Percentiles rank a stretch among this genome's conserved stretches.
These are phyloP conservation scores for Schizotus pectinicornis DNA, from an alignment of 2,888 invertebrate genomes.

Conservation along the genomic window DNA sequence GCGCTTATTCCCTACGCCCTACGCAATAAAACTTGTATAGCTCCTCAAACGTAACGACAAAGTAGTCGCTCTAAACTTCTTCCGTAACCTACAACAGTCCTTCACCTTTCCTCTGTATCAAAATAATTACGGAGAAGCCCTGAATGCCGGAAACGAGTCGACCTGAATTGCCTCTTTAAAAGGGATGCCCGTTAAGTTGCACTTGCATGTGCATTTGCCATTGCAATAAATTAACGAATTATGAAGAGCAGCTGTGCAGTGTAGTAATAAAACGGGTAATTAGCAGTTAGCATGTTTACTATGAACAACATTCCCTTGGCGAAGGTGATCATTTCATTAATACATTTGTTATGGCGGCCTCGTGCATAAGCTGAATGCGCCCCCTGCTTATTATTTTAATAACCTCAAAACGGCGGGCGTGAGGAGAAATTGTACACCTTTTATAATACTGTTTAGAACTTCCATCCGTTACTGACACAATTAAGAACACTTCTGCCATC, in stretches of 20 bases:
- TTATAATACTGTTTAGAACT: slow-evolving; percentile 12
- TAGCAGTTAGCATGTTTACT: too few relatives aligned
- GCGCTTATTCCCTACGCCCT: not conserved
- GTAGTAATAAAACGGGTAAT: too few relatives aligned
- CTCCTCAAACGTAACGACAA: slow-evolving; percentile 8
- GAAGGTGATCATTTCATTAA: too few relatives aligned
- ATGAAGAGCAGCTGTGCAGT: too few relatives aligned
- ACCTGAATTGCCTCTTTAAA: not conserved
- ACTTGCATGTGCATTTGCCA: too few relatives aligned
- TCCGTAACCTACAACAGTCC: slow-evolving; percentile 2
- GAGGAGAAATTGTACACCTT: slow-evolving; percentile 9
- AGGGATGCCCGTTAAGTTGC: too few relatives aligned
- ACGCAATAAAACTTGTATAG: slow-evolving; percentile 11
- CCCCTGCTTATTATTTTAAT: too few relatives aligned
- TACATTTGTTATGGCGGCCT: too few relatives aligned
- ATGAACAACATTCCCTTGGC: too few relatives aligned
- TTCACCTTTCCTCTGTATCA: not conserved
- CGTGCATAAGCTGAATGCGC: too few relatives aligned
- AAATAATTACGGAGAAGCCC: not conserved
- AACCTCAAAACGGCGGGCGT: too few relatives aligned
- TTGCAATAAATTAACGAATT: too few relatives aligned
- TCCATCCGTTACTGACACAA: slow-evolving; percentile 7
- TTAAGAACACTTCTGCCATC: slow-evolving; percentile 1
- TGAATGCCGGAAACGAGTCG: not conserved
- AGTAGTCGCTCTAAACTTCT: slow-evolving; percentile 9